Evolutionary conservation across 2,113 vertebrate species (phyloP), one percentile per base, ranked within the genome.

Genomic region (Apteryx mantelli): DNA sequence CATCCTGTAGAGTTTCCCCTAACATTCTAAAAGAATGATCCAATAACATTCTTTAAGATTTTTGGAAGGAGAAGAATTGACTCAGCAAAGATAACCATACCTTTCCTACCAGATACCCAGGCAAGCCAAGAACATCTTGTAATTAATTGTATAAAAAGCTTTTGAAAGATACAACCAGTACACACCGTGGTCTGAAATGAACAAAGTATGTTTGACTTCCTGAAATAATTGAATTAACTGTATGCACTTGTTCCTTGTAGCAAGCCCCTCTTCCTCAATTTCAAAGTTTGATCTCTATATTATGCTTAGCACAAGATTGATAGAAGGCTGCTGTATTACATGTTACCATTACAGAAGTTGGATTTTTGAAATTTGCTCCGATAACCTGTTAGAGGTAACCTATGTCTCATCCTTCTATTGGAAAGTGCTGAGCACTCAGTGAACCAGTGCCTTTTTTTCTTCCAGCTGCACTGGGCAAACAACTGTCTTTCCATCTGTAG

Each of bases 61-160:
- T 89, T 53, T 86, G 50, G 19, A 93, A 77, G 17, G 50, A 82
- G 91, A 94, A 74, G 21, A 83, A 77, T 32, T 63, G 74, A 60
- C 36, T 96, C 78, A 91, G 86, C 80, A 89, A 88, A 82, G 81
- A 95, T 73, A 91, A 73, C 78, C 24, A 14, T 53, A 80, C 21
- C 46, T 77, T 81, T 94, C 78, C 50, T 74, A 95, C 36, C 71
- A 70, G 56, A 80, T 20, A 82, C 22, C 4, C 4, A 1, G 5
- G 36, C 58, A 87, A 93, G 81, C 30, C 26, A 85, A 89, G 50
- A 93, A 80, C 63, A 89, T 68, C 58, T 89, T 91, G 40, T 66
- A 95, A 89, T 92, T 89, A 89, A 85, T 70, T 30, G 75, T 52
- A 79, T n/a, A 85, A 89, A 95, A 95, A 81, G 28, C 53, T 88